Conservation (phyloP, 2,113 vertebrate species). For the Plectropomus leopardus region DNA sequence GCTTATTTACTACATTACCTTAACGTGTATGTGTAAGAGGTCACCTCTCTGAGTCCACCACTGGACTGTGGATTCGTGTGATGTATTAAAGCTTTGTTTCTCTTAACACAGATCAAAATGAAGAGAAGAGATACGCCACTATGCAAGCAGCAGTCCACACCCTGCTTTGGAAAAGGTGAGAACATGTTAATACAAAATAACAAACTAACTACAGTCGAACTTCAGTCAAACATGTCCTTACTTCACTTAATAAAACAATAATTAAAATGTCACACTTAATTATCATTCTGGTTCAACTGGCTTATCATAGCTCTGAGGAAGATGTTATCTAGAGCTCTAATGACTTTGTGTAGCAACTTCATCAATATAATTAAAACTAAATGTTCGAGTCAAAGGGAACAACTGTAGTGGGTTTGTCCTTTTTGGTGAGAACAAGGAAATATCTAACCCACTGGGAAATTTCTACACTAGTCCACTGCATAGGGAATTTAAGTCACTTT, state of each 20-base stretch:
- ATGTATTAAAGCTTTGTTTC: constrained; percentile 7
- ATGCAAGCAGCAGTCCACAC: constrained; percentile 76
- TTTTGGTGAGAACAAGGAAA: too few species aligned
- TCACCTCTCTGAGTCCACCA: background rate
- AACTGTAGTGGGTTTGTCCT: background rate
- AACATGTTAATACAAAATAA: background rate
- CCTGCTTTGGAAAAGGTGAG: constrained; percentile 78
- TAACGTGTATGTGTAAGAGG: too few species aligned
- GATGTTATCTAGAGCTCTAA: background rate
- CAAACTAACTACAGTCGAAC: background rate
- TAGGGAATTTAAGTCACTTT: too few species aligned
- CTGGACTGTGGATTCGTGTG: background rate
- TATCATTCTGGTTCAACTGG: background rate
- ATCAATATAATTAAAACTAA: background rate
- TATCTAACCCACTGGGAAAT: too few species aligned
- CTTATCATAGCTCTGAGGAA: background rate
- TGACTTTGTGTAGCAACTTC: background rate
- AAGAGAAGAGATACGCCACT: constrained; percentile 60
- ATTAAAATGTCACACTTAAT: background rate
- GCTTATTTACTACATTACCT: background rate
- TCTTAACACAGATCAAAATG: constrained; percentile 62
- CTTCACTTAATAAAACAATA: background rate
- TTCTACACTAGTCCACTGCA: too few species aligned
- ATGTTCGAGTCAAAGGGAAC: background rate
- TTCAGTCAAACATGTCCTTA: background rate